A percentile compares a stretch with the other conserved stretches of the same genome.
These are phyloP conservation scores for Callorhinus ursinus DNA, from an alignment of 2,113 vertebrate species.

Conservation along the genomic window DNA sequence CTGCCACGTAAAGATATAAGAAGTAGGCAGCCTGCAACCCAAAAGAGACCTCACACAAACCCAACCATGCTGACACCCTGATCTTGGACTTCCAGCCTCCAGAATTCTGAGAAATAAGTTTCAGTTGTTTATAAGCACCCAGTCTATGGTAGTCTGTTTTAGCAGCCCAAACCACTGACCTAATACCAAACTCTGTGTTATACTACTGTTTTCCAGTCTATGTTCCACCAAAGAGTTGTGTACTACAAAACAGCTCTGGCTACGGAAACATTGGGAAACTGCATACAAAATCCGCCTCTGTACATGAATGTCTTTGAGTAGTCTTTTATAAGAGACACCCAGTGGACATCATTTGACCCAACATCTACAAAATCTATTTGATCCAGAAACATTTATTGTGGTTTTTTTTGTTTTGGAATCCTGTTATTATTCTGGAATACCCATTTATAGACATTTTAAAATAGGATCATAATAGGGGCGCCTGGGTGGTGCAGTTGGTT, in stretches of 20 bases:
- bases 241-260: background rate
- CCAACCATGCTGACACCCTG: too few species aligned
- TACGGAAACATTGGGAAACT: background rate
- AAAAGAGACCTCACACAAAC: background rate
- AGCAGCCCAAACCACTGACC: background rate
- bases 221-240: background rate
- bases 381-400: background rate
- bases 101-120: background rate
- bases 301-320: accelerated
- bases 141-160: background rate
- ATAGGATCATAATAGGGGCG: background rate
- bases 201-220: background rate
- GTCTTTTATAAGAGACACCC: background rate
- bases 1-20: background rate
- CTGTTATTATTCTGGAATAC: background rate
- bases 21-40: too few species aligned
- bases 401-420: background rate
- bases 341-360: too few species aligned
- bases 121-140: background rate
- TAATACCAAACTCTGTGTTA: background rate
- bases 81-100: background rate
- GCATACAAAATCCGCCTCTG: accelerated
- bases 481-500: too few species aligned
- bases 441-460: background rate
- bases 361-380: background rate